Evolutionary conservation across 1,140 invertebrate genomes (phyloP).

Genomic region (Luehdorfia chinensis): DNA sequence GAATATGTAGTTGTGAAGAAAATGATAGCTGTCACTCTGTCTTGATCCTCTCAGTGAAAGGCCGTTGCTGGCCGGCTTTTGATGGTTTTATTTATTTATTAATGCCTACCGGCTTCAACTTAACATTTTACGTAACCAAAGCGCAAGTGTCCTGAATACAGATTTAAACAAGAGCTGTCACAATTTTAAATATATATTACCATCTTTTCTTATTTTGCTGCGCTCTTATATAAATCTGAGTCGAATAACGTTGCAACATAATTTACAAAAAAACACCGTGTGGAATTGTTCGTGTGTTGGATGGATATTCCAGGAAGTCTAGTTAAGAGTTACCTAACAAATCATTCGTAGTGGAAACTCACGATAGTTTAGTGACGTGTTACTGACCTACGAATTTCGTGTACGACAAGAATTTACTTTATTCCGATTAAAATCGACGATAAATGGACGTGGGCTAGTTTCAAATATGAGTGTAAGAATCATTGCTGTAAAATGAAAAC

Average conservation of each 20-base stretch:
- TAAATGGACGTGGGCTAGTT: too few species aligned
- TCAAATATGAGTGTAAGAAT: too few species aligned
- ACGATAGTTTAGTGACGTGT: too few species aligned
- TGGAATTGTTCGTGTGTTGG: constrained; percentile 1
- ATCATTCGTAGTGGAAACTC: too few species aligned
- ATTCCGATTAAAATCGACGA: too few species aligned
- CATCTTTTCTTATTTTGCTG: too few species aligned
- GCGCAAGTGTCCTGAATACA: constrained; percentile 20
- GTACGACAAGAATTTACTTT: too few species aligned
- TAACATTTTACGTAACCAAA: constrained; percentile 27
- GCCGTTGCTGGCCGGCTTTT: constrained; percentile 27
- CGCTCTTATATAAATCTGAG: constrained; percentile 6
- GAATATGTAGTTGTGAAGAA: too few species aligned
- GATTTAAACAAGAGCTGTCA: constrained; percentile 19
- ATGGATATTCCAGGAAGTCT: constrained; percentile 12
- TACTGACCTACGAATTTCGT: too few species aligned
- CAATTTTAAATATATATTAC: constrained; percentile 12
- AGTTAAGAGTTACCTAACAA: background rate
- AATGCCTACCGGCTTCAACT: constrained; percentile 29
- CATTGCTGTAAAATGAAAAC: too few species aligned
- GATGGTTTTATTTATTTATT: constrained; percentile 28
- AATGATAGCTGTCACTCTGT: too few species aligned
- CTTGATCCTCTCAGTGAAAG: constrained; percentile 33
- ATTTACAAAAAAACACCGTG: constrained; percentile 9
- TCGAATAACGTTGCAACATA: background rate